Evolutionary conservation across 2,888 invertebrate genomes (phyloP), one percentile per base, ranked within the genome.

Genomic region (Mylabris sibirica): DNA sequence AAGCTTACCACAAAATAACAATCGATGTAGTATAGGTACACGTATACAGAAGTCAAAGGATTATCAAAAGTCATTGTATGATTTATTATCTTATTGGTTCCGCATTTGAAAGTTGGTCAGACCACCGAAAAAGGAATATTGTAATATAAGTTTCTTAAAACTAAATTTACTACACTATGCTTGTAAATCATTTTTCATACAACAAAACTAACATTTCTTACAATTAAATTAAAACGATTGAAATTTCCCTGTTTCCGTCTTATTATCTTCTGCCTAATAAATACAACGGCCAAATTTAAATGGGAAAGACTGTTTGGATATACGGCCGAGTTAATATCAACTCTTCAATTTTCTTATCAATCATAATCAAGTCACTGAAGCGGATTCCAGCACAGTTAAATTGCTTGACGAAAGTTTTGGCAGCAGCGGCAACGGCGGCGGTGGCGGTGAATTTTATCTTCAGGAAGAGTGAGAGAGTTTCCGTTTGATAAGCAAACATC

Each of bases 311-410:
- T 26, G 34, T 4, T 53, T 59, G 60, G 26, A 65, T 59, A 38
- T 44, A 44, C 24, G 38, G 26, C 9, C 44, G 53, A 26, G 35
- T 35, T 30, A 57, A 64, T 67, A 59, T 62, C 67, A 72, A 77
- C 78, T 78, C 77, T 79, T 79, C 82, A 80, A 82, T 84, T 83
- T 81, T 81, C 81, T 83, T 84, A 85, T 85, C 84, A 84, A 85
- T 85, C 85, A 84, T 84, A 84, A 84, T 84, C 84, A 84, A 83
- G 81, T 80, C 83, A 82, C 80, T 82, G 82, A 78, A 81, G 83
- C 84, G 83, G 79, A 80, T 79, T 82, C 81, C 81, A 79, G 30
- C 76, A 77, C 76, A 78, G 81, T 80, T 82, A 82, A 83, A 83
- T 83, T 83, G 82, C 82, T 80, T 75, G 79, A 79, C 79, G 81